phyloP scores from a whole-genome alignment of 2,888 invertebrate genomes.

The Meiosimyza decipiens region DNA sequence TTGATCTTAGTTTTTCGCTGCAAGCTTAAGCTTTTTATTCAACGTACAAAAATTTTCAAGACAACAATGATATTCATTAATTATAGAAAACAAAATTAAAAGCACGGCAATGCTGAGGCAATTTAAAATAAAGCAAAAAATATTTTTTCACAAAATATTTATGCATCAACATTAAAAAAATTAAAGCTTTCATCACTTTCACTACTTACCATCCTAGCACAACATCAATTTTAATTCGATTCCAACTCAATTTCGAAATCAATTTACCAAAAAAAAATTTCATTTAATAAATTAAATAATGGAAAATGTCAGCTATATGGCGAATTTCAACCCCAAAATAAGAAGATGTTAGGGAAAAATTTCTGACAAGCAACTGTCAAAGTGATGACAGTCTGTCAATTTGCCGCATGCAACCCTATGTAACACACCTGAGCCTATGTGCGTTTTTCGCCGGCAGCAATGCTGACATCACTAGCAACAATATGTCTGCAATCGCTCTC shows the following conservation, averaged over 20 bases:
- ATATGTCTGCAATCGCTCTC: constrained; percentile 26
- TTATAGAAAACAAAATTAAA: too few relatives aligned
- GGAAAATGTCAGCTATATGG: background rate
- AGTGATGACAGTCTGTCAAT: background rate
- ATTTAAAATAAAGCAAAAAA: too few relatives aligned
- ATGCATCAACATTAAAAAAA: too few relatives aligned
- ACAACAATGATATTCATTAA: too few relatives aligned
- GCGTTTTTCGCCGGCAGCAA: constrained; percentile 9
- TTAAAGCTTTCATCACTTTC: too few relatives aligned
- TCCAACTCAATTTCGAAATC: constrained; percentile 23
- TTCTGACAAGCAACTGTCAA: background rate
- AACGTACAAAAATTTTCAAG: too few relatives aligned
- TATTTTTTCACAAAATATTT: too few relatives aligned
- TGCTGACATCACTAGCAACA: background rate
- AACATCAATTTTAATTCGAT: constrained; percentile 16
- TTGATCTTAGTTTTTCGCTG: too few relatives aligned
- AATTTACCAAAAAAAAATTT: constrained; percentile 5
- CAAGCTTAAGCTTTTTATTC: too few relatives aligned
- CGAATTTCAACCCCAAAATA: constrained; percentile 17
- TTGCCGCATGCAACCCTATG: constrained; percentile 1
- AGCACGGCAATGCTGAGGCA: too few relatives aligned
- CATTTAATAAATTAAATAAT: background rate
- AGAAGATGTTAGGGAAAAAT: too few relatives aligned
- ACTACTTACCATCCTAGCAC: background rate
- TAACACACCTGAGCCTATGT: constrained; percentile 4